Evolutionary conservation across 2,113 vertebrate genomes (phyloP), one percentile per base, ranked within the genome.

Genomic region (Diadophis punctatus): DNA sequence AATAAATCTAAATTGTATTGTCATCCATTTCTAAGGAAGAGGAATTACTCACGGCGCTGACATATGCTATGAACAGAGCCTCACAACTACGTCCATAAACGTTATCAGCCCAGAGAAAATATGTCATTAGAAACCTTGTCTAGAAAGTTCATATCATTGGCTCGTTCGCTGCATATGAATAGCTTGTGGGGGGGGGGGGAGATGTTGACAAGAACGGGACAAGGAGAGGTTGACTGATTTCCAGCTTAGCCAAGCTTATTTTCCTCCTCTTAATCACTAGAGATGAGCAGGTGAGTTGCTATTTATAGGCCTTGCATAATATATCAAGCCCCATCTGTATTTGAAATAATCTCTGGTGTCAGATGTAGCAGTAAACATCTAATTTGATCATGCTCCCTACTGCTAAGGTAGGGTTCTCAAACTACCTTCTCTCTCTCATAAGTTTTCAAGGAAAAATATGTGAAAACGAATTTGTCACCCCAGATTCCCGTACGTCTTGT

Each of bases 41-140:
- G 58, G 84, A 93, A 92, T 68, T 93, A 34, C 2, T 93, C 7
- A 86, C 90, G 58, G 92, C 92, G 90, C 14, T 23, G 46, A 95
- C 53, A 89, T 53, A 90, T 80, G 27, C 39, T 39, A 88, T 25
- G 27, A 80, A 91, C 43, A 93, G 12, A 20, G 60, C 92, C 86
- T 89, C 46, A 39, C 63, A 55, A 23, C 43, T 80, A 55, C 16
- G 63, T 56, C 87, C 39, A 84, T 39, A 53, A 34, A 74, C 34
- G 60, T 55, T 89, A 48, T 3, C 80, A n/a, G 39, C 39, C 60
- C 49, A 92, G 49, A 89, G 49, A 92, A 80, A 80, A 56, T 89
- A 25, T 88, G 52, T 92, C 48, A 84, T 27, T 87, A 91, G 56
- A 23, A 86, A 34, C 52, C 25, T 68, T 89, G 30, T 25, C 27